Evolutionary conservation across 2,797 vertebrate species (phyloP), one percentile per base, ranked within the genome.

Genomic region (Etheostoma nigrum): DNA sequence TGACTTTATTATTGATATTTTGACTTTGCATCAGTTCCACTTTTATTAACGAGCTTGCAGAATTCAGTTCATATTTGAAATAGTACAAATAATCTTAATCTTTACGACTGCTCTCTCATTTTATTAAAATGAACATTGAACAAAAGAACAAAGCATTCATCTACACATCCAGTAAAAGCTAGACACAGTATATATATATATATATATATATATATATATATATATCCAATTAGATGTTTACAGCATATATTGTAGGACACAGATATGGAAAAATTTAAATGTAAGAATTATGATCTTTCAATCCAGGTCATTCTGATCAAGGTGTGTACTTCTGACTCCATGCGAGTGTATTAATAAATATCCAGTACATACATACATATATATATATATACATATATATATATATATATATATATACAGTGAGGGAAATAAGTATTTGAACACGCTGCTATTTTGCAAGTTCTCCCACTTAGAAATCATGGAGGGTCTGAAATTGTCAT

Each of bases 121-220:
- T 88, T 88, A 87, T 87, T 87, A 48, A 78, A 88, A 71, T 70
- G 18, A 74, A 82, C 77, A 88, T 72, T 59, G 51, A 72, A 81
- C 78, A 86, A 23, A 15, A 67, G 77, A 63, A 74, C 25, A 75
- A 67, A 67, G 21, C 64, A 44, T 5, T 45, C 15, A 7, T 36
- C 48, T 62, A 61, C 48, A 79, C 55, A 69, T 60, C 47, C 47
- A 44, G 10, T 19, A 47, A 67, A 66, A 63, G 6, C 12, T 21
- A 25, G 11, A 36, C 9, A 9, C 33, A 9, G 2, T 36, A 10
- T 10, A 9, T 48, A 25, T 25, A 25, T 25, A 25, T 25, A 25
- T 25, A 25, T 25, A 25, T 25, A 25, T 25, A 25, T 25, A 25
- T 25, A 25, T 25, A 25, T 25, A 25, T 25, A 25, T 25, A 25